phyloP scores from a whole-genome alignment of 37 sponge, comb jelly and placozoan genomes.

The Aplysina aerophoba region DNA sequence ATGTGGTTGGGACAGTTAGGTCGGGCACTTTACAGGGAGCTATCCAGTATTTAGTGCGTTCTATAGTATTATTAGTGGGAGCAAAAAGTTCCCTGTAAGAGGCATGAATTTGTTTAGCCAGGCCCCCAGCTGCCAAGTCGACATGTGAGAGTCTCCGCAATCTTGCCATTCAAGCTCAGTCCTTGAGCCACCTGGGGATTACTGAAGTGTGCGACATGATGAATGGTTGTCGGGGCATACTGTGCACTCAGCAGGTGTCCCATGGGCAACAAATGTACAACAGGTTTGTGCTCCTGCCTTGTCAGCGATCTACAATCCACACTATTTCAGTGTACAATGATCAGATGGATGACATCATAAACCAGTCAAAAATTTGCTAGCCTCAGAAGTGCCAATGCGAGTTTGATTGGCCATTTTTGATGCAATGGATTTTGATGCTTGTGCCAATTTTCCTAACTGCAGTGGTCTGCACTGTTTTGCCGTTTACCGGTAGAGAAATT shows the following conservation, averaged over 20 bases:
- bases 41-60: too few relatives aligned
- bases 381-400: too few relatives aligned
- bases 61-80: too few relatives aligned
- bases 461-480: too few relatives aligned
- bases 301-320: background rate
- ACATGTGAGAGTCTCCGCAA: conserved; percentile 1
- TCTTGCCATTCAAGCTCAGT: background rate
- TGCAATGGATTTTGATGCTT: too few relatives aligned
- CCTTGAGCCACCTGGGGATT: background rate
- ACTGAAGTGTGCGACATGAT: conserved; percentile 3
- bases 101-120: too few relatives aligned
- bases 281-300: conserved; percentile 3
- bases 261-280: background rate
- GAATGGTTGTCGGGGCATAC: background rate
- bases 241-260: background rate
- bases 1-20: too few relatives aligned
- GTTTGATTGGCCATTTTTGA: too few relatives aligned
- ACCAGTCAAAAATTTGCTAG: background rate
- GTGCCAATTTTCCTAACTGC: too few relatives aligned
- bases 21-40: too few relatives aligned
- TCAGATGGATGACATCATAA: background rate
- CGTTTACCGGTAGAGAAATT: too few relatives aligned
- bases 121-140: background rate
- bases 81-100: too few relatives aligned
- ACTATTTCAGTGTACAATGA: background rate